These are phyloP conservation scores for Merops nubicus DNA, from an alignment of 2,113 vertebrate species.

Conservation along the genomic window DNA sequence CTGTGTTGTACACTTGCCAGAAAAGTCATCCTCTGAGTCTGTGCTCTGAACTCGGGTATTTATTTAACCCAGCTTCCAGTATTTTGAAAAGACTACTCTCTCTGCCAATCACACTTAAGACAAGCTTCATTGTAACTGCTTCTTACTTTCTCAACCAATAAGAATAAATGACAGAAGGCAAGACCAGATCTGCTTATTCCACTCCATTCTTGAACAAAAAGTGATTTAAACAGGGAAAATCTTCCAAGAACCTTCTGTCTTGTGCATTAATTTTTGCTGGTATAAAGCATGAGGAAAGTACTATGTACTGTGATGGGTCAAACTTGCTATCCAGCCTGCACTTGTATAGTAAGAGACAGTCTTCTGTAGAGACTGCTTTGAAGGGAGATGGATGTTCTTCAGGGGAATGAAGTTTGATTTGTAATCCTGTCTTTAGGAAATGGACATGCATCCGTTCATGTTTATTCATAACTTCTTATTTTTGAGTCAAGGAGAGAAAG, in stretches of 20 bases:
- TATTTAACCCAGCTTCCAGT: background rate
- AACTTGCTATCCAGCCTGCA: background rate
- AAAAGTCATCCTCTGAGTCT: background rate
- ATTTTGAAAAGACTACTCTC: background rate
- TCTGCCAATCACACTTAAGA: background rate
- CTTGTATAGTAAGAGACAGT: background rate
- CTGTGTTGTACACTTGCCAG: background rate
- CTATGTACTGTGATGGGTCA: background rate
- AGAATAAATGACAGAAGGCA: background rate
- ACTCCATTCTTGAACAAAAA: background rate
- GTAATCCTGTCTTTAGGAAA: background rate
- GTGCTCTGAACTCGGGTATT: background rate
- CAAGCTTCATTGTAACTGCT: background rate
- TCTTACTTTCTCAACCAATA: background rate
- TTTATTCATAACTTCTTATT: background rate
- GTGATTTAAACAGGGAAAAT: background rate
- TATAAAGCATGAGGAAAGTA: background rate
- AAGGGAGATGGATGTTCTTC: background rate
- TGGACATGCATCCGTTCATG: background rate
- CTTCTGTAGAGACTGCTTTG: background rate
- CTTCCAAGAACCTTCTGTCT: background rate
- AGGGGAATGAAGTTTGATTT: background rate
- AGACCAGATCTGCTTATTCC: background rate
- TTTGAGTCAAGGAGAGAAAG: background rate
- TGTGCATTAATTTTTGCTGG: background rate